A percentile compares a stretch with the other conserved stretches of the same genome.
Evolutionary conservation across 2,113 vertebrate species (phyloP).

Genomic region (Oriolus oriolus): DNA sequence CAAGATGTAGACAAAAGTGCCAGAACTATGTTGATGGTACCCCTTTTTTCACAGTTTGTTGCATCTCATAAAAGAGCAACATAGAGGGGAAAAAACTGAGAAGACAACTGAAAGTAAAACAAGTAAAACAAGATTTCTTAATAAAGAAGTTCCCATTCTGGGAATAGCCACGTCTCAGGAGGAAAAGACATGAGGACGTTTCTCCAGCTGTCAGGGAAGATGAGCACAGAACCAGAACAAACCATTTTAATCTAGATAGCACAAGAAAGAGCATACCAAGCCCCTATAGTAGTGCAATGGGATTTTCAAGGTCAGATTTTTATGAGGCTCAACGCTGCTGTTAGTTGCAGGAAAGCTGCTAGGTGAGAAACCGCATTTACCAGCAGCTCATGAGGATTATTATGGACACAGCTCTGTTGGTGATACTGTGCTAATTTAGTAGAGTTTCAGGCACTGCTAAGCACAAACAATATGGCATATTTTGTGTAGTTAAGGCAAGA

Average conservation of each 20-base stretch:
- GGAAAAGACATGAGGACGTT: not conserved
- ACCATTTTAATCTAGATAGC: not conserved
- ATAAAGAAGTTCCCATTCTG: not conserved
- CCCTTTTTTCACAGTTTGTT: not conserved
- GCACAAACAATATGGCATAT: not conserved
- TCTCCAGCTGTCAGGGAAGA: not conserved
- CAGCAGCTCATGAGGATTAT: not conserved
- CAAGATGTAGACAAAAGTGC: not conserved
- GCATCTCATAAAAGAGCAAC: not conserved
- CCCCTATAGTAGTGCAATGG: not conserved
- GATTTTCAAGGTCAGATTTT: not conserved
- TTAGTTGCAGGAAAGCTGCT: not conserved
- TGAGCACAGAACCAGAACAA: not conserved
- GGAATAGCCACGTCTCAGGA: not conserved
- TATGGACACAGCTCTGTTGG: not conserved
- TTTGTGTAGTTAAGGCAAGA: not conserved
- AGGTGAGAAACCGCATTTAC: not conserved
- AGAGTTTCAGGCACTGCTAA: not conserved
- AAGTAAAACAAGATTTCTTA: not conserved
- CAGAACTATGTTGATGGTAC: not conserved
- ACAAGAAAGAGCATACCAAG: not conserved
- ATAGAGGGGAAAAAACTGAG: not conserved
- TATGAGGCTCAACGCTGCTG: not conserved
- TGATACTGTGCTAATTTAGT: not conserved
- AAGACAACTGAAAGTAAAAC: too few relatives aligned